phyloP scores from a whole-genome alignment of 1,140 invertebrate genomes.

The Trichonephila clavata region DNA sequence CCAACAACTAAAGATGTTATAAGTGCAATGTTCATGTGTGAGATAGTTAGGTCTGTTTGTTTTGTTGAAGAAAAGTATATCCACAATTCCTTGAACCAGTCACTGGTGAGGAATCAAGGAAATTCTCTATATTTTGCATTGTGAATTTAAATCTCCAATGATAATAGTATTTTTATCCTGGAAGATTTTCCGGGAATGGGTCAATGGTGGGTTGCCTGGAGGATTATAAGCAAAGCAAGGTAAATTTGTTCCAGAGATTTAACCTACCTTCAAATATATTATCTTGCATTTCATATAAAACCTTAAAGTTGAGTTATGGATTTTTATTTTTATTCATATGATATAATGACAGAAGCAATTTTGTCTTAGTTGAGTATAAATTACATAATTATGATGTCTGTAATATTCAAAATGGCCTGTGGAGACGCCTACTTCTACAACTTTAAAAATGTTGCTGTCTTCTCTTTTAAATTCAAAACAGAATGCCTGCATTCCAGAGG shows the following conservation, averaged over 20 bases:
- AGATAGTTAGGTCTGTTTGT: background rate
- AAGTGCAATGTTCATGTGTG: too few relatives aligned
- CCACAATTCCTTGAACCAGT: background rate
- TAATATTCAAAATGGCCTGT: too few relatives aligned
- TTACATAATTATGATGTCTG: too few relatives aligned
- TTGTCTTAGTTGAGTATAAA: too few relatives aligned
- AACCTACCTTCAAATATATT: background rate
- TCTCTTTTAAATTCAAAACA: too few relatives aligned
- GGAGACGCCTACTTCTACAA: too few relatives aligned
- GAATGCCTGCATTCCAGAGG: too few relatives aligned
- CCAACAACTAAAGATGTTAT: conserved; percentile 14
- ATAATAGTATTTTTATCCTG: conserved; percentile 52
- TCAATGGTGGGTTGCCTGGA: background rate
- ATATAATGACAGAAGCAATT: conserved; percentile 2
- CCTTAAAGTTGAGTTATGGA: conserved; percentile 8
- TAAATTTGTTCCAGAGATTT: background rate
- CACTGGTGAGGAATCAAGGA: conserved; percentile 24
- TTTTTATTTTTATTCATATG: conserved; percentile 29
- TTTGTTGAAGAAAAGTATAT: conserved; percentile 23
- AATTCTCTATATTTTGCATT: background rate
- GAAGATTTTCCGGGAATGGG: background rate
- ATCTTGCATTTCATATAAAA: conserved; percentile 3
- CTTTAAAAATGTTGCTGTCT: too few relatives aligned
- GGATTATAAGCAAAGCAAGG: conserved; percentile 45
- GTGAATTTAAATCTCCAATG: conserved; percentile 56